phyloP scores from a whole-genome alignment of 2,888 invertebrate genomes.

The Lamellibrachia columna region DNA sequence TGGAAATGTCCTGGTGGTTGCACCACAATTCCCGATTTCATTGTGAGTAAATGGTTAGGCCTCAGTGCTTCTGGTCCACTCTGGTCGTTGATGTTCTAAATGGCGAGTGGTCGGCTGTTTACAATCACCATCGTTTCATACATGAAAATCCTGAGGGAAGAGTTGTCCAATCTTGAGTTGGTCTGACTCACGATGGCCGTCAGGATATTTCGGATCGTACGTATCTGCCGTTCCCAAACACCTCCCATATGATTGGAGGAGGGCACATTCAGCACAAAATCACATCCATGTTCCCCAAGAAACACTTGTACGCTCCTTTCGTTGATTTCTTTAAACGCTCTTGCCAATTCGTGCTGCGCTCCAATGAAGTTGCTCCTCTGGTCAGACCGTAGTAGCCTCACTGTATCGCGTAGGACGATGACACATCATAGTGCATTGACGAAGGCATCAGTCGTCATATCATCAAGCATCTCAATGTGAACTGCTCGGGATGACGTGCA shows the following conservation, averaged over 20 bases:
- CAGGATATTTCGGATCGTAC: background rate
- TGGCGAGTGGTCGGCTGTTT: conserved; percentile 18
- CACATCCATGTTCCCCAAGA: conserved; percentile 13
- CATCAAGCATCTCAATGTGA: too few species aligned
- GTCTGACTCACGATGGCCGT: background rate
- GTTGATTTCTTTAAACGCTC: conserved; percentile 18
- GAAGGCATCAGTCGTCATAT: conserved; percentile 42
- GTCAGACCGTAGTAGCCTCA: conserved; percentile 37
- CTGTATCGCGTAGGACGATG: conserved; percentile 36
- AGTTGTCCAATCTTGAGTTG: background rate
- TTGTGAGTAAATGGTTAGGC: conserved; percentile 23
- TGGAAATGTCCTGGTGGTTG: background rate
- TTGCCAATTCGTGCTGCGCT: conserved; percentile 32
- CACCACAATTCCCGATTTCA: background rate
- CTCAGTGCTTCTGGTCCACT: background rate
- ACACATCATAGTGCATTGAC: conserved; percentile 40
- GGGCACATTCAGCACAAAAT: background rate
- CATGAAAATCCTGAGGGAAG: conserved; percentile 2
- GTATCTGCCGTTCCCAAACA: conserved; percentile 18
- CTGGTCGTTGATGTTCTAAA: background rate
- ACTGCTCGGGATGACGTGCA: too few species aligned
- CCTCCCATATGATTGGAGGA: conserved; percentile 32
- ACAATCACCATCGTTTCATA: conserved; percentile 20
- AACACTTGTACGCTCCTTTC: conserved; percentile 22
- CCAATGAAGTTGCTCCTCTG: conserved; percentile 39